Base-by-base conservation (phyloP, 2,113 vertebrate species). In the Saimiri boliviensis region DNA sequence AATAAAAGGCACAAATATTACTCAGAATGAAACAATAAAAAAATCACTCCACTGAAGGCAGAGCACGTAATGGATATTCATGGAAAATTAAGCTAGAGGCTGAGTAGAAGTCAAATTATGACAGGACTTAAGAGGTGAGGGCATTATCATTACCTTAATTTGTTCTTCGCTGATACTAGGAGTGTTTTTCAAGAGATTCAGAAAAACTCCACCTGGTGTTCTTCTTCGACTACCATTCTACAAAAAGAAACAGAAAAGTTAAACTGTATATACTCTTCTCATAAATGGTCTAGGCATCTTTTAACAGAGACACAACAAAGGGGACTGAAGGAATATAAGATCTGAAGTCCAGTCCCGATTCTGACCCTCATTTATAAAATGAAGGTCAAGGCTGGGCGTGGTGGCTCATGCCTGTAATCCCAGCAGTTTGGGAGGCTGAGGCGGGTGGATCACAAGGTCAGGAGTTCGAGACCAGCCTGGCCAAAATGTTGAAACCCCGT, bases 201-300 rank as follows among this genome's bases (percentile, higher is more conserved):
- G 98, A 97, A 99, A 99, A 74, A 99, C 99, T 0, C 99, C 99
- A 1, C 99, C 99, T 2, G 99, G 99, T 10, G 99, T 99, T 96
- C 99, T 99, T 91, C 99, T 99, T 97, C 99, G 99, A 96, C 99
- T 99, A 94, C 99, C 99, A 7, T 99, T 99, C 99, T 99, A 97
- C 76, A 98, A 1, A 97, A 98, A 68, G 2, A 16, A 98, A 96
- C 92, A 71, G 73, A 76, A n/a, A 89, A 91, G 95, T 82, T 40
- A 4, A 12, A 35, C 70, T 70, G 27, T 27, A 45, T 1, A 35
- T 35, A 79, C 17, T 84, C 19, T 73, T 87, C 25, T 58, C 25
- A 17, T 11, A 12, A 83, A 93, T 2, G 13, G 85, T 47, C 76
- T 83, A 23, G 52, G 32, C n/a, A 74, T 52, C 49, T 85, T 68